phyloP scores from a whole-genome alignment of 2,797 vertebrate species.

The Thunnus albacares region DNA sequence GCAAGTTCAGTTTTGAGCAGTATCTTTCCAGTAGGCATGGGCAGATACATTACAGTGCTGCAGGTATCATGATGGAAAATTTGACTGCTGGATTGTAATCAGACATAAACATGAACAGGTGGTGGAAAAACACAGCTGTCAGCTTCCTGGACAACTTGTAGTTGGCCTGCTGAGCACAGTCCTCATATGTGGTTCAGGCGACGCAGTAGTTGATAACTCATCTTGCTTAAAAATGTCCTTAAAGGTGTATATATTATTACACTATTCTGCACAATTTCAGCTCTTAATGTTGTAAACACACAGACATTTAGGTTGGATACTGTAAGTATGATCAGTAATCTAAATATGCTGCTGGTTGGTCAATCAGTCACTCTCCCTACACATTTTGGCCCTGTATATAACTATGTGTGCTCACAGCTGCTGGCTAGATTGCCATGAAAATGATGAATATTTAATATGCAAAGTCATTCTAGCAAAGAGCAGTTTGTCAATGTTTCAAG shows the following conservation, averaged over 20 bases:
- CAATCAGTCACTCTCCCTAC: background rate
- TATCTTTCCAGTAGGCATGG: background rate
- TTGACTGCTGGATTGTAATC: background rate
- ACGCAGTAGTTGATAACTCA: background rate
- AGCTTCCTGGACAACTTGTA: background rate
- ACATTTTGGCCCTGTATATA: background rate
- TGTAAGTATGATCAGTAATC: background rate
- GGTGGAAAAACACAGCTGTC: background rate
- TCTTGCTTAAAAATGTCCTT: too few relatives aligned
- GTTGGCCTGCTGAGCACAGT: background rate
- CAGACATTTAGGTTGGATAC: too few relatives aligned
- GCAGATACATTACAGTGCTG: background rate
- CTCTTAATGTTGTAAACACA: background rate
- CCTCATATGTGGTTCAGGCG: background rate
- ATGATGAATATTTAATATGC: constrained; percentile 27
- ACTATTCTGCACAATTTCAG: background rate
- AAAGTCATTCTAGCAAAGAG: constrained; percentile 18
- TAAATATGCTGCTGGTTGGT: background rate
- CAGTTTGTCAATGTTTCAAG: constrained; percentile 53
- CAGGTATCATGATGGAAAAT: constrained; percentile 6
- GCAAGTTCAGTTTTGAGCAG: background rate
- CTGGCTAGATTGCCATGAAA: background rate
- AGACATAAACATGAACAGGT: background rate
- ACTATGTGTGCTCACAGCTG: background rate
- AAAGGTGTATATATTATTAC: background rate